Percentiles rank a stretch among this genome's conserved stretches.
Evolutionary conservation across 2,888 invertebrate species (phyloP).

Genomic region (Agriopis aurantiaria): DNA sequence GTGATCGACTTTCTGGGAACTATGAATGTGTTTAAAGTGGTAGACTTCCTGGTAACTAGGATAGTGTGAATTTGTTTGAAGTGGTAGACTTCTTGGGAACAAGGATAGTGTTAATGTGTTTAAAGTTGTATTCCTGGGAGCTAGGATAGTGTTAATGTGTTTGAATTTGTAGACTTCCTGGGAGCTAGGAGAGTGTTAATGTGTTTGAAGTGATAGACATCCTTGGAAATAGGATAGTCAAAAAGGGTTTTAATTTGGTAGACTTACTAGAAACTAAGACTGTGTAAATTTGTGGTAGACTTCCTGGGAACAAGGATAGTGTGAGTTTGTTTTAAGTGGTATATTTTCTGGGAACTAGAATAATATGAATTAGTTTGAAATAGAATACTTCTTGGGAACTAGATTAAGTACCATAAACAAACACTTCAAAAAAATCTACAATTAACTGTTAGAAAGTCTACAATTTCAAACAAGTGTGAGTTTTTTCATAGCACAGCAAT

Average conservation of each 20-base stretch:
- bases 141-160: background rate
- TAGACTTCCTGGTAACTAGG: too few species aligned
- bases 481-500: too few species aligned
- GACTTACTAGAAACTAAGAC: too few species aligned
- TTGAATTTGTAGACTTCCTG: background rate
- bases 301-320: slow-evolving; percentile 1
- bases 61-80: too few species aligned
- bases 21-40: background rate
- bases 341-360: background rate
- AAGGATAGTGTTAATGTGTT: background rate
- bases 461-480: too few species aligned
- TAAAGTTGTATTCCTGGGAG: background rate
- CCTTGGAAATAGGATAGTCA: background rate
- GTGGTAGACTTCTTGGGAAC: background rate
- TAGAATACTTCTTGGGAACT: too few species aligned
- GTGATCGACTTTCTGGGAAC: background rate
- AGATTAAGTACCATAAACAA: too few species aligned
- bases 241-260: too few species aligned
- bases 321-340: background rate
- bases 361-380: background rate
- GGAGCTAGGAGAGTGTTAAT: too few species aligned
- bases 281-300: background rate
- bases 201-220: background rate
- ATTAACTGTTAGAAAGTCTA: too few species aligned
- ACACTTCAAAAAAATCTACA: too few species aligned